Base-by-base conservation (phyloP, 2,113 vertebrate species). In the Columba livia region DNA sequence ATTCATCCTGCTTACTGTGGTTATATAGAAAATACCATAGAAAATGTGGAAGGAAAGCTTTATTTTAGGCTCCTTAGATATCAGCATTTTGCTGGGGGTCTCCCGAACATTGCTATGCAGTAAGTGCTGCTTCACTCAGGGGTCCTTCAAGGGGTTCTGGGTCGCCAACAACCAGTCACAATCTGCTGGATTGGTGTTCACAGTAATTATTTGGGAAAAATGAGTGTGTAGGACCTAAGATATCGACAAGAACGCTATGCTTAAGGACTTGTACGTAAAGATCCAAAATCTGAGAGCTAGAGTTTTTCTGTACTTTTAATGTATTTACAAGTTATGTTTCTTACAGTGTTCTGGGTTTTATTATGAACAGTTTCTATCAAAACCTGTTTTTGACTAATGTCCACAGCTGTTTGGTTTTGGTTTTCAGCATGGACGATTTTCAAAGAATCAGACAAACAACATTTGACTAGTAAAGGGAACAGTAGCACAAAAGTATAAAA, bases 321-420 rank as follows among this genome's bases (percentile, higher is more conserved):
- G 1, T 42, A 26, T 82, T 90, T 74, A 23, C 0, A 0, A 65
- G 16, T 9, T 32, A 29, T 6, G 6, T n/a, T 66, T 65, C 29
- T 70, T 66, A 31, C 11, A 50, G 17, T 53, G 17, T 17, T 6
- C 10, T 19, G 3, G 48, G 48, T 60, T 56, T 90, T 48, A 28
- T 25, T 36, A 25, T 5, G 19, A 91, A 29, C 9, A 16, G 6
- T 15, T 58, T 8, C 14, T 38, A 18, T 28, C 6, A 23, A 85
- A 72, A 50, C 5, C 8, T 23, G 3, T 3, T 66, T 90, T 81
- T 53, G 25, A 31, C 23, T 70, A 11, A 38, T 53, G 9, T 54
- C 31, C 56, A 50, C 10, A 57, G 12, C 12, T 65, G 10, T 61
- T 88, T 56, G 7, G 4, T 40, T 87, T 57, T 69, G 19, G 2